A percentile compares a stretch with the other conserved stretches of the same genome.
phyloP scores from a whole-genome alignment of 2,113 vertebrate genomes.

The Cololabis saira region DNA sequence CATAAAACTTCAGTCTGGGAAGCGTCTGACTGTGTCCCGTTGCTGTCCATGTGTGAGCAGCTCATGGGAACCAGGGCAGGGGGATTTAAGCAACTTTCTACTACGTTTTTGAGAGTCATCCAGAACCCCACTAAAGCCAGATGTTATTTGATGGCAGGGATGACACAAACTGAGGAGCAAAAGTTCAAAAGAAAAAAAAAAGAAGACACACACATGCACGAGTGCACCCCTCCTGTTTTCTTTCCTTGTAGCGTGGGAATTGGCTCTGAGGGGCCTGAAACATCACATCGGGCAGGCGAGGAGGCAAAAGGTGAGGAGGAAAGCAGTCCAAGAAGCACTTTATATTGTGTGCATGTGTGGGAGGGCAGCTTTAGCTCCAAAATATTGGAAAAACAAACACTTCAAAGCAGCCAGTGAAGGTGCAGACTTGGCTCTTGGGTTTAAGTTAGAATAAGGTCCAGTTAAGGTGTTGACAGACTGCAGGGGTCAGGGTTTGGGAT shows the following conservation, averaged over 20 bases:
- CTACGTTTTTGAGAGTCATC: slow-evolving; percentile 34
- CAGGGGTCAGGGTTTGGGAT: neutral
- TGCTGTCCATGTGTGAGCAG: neutral
- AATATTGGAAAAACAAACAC: neutral
- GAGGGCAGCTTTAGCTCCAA: neutral
- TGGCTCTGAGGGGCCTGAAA: slow-evolving; percentile 48
- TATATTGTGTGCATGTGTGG: slow-evolving; percentile 4
- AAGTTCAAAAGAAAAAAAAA: slow-evolving; percentile 35
- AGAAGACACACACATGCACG: slow-evolving; percentile 19
- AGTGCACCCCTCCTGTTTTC: slow-evolving; percentile 60
- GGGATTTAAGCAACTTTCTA: slow-evolving; percentile 44
- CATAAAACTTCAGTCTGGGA: slow-evolving; percentile 8
- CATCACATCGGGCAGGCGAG: slow-evolving; percentile 70
- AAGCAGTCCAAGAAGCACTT: slow-evolving; percentile 36
- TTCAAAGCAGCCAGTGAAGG: neutral
- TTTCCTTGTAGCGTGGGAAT: slow-evolving; percentile 72
- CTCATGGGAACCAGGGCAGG: slow-evolving; percentile 43
- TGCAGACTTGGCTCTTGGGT: neutral
- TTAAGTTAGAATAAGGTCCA: neutral
- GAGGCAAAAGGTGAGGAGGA: slow-evolving; percentile 51
- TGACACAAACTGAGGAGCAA: slow-evolving; percentile 47
- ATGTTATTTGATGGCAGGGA: slow-evolving; percentile 56
- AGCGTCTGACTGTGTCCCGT: slow-evolving; percentile 4
- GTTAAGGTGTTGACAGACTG: no score
- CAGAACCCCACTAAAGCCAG: slow-evolving; percentile 52